phyloP scores from a whole-genome alignment of 2,888 invertebrate species.

The Troilus luridus region DNA sequence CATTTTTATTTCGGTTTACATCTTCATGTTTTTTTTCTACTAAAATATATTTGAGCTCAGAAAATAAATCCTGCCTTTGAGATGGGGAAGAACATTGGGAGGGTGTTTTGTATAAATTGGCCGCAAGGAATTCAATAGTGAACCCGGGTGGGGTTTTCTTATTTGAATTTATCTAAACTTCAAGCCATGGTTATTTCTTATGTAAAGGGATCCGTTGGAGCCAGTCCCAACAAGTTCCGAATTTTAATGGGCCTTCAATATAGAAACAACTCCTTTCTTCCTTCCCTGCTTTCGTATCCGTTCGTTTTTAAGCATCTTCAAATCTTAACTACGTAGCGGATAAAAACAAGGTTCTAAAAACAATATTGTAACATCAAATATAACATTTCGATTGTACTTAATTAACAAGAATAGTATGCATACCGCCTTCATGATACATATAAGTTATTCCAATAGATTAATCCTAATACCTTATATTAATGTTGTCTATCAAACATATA shows the following conservation, averaged over 20 bases:
- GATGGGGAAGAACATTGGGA: not conserved
- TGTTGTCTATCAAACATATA: too few relatives aligned
- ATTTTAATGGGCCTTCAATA: constrained; percentile 51
- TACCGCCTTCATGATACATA: too few relatives aligned
- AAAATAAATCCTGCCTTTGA: not conserved
- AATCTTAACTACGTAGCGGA: not conserved
- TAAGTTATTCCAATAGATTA: too few relatives aligned
- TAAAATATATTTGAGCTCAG: not conserved
- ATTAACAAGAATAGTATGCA: too few relatives aligned
- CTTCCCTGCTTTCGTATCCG: not conserved
- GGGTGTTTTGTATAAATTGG: constrained; percentile 56
- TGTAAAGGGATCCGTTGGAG: constrained; percentile 43
- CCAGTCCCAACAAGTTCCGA: constrained; percentile 49
- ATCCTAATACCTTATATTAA: too few relatives aligned
- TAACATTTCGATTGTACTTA: too few relatives aligned
- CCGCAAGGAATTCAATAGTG: constrained; percentile 53
- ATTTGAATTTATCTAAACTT: constrained; percentile 59
- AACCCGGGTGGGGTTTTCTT: constrained; percentile 42
- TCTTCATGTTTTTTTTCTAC: not conserved
- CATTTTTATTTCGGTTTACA: not conserved
- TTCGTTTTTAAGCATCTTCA: not conserved
- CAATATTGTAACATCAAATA: too few relatives aligned
- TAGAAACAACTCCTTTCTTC: constrained; percentile 51
- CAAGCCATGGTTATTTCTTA: constrained; percentile 54
- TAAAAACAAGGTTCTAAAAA: too few relatives aligned